These are phyloP conservation scores for Tenualosa ilisha DNA, from an alignment of 2,797 vertebrate species.

Conservation along the genomic window DNA sequence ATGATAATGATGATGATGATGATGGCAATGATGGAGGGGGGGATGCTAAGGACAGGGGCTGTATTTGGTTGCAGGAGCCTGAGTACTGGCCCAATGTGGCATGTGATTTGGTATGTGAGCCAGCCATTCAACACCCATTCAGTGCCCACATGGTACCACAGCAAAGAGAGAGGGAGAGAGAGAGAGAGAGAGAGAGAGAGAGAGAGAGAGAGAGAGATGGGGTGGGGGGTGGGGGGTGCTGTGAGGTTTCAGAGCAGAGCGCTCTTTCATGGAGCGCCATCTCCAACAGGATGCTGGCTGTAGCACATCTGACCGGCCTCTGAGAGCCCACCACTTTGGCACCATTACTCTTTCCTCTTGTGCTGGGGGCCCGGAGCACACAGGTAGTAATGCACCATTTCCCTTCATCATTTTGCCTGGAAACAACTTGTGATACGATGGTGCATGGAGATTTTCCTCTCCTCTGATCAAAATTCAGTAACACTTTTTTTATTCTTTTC, in stretches of 20 bases:
- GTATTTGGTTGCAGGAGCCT: not conserved
- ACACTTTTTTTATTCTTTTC: not conserved
- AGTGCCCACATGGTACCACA: not conserved
- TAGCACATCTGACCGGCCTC: not conserved
- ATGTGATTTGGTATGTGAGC: constrained; percentile 12
- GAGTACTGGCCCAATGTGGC: not conserved
- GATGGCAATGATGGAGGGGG: not conserved
- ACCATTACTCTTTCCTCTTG: not conserved
- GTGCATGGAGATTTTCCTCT: not conserved
- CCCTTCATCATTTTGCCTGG: not conserved
- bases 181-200: not conserved
- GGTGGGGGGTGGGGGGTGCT: not conserved
- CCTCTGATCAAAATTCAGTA: not conserved
- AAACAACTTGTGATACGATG: not conserved
- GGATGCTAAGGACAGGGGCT: not conserved
- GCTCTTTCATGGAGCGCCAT: not conserved
- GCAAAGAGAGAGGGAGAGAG: not conserved
- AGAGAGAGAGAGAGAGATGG: not conserved
- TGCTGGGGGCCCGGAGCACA: not conserved
- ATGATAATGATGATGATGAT: not conserved
- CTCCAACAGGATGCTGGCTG: not conserved
- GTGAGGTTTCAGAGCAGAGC: not conserved
- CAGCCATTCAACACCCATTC: not conserved
- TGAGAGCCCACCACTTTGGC: not conserved
- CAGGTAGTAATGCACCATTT: constrained; percentile 1